Evolutionary conservation across 2,113 vertebrate species (phyloP).

Genomic region (Brienomyrus longianalis): DNA sequence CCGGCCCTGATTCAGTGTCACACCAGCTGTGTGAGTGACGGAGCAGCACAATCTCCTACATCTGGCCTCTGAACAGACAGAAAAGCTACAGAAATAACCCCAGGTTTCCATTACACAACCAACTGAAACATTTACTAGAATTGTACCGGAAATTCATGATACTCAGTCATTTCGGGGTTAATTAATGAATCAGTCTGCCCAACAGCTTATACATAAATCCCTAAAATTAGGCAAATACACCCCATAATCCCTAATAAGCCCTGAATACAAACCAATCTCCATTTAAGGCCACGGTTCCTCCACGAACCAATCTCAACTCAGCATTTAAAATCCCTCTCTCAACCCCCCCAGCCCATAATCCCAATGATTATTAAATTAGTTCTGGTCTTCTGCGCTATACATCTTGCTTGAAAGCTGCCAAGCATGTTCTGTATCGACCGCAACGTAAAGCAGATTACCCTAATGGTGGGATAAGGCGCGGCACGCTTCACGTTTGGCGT

Average conservation of each 20-base stretch:
- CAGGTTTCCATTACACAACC: neutral
- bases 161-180: neutral
- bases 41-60: neutral
- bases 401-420: constrained; percentile 46
- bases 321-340: constrained; percentile 54
- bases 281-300: constrained; percentile 50
- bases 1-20: neutral
- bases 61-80: neutral
- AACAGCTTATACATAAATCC: neutral
- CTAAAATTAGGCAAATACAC: constrained; percentile 10
- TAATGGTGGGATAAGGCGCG: constrained; percentile 68
- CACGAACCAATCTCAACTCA: constrained; percentile 52
- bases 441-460: constrained; percentile 68
- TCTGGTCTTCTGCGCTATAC: constrained; percentile 53
- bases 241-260: constrained; percentile 7
- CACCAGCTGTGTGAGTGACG: neutral
- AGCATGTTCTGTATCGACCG: constrained; percentile 62
- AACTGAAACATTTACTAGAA: neutral
- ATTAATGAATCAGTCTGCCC: neutral
- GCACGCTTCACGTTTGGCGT: constrained; percentile 49
- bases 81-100: neutral
- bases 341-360: constrained; percentile 64
- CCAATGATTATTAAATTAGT: constrained; percentile 60
- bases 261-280: constrained; percentile 46
- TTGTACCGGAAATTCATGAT: neutral